Evolutionary conservation across 2,797 vertebrate genomes (phyloP).

Genomic region (Sylvia borin): DNA sequence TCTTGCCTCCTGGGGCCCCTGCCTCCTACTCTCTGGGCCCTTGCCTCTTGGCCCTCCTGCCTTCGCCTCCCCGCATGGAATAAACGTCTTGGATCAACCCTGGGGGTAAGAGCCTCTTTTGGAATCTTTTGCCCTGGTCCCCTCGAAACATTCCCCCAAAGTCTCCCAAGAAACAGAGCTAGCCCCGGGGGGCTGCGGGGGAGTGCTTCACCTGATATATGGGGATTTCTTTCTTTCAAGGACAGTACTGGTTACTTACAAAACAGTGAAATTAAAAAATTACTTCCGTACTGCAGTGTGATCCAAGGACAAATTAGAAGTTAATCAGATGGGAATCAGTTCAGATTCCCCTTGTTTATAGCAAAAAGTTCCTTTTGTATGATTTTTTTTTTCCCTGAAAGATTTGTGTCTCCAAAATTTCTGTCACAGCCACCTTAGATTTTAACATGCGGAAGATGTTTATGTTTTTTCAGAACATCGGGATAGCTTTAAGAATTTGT

Average conservation of each 20-base stretch:
- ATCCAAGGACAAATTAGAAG: conserved; percentile 50
- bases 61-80: too few relatives aligned
- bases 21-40: too few relatives aligned
- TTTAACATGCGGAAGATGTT: conserved; percentile 20
- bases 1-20: too few relatives aligned
- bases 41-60: too few relatives aligned
- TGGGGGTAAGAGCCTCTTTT: too few relatives aligned
- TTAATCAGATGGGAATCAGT: conserved; percentile 31
- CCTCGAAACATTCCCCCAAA: too few relatives aligned
- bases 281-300: background rate
- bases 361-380: background rate
- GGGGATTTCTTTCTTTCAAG: conserved; percentile 39
- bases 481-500: conserved; percentile 57
- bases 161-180: too few relatives aligned
- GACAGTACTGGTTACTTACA: conserved; percentile 7
- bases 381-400: background rate
- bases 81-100: too few relatives aligned
- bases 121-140: too few relatives aligned
- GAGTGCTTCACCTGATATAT: too few relatives aligned
- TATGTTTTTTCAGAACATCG: background rate
- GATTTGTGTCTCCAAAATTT: background rate
- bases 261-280: conserved; percentile 50
- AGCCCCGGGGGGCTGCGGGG: too few relatives aligned
- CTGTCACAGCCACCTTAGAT: background rate
- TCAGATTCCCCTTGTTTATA: background rate